These are phyloP conservation scores for Oryctes rhinoceros DNA, from an alignment of 1,140 invertebrate species.

Conservation along the genomic window DNA sequence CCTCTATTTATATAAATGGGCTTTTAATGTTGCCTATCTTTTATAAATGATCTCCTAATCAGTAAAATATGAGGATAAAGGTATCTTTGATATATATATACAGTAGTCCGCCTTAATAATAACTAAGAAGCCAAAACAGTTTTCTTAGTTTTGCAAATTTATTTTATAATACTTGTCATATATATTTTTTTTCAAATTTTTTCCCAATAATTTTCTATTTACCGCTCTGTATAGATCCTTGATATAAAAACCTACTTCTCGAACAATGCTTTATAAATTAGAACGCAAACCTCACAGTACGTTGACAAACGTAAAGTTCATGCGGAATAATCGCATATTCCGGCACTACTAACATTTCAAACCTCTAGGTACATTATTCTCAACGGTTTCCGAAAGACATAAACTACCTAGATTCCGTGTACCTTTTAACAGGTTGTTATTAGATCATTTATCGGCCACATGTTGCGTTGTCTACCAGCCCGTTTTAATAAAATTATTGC, in stretches of 20 bases:
- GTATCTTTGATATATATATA: background rate
- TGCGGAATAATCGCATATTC: too few relatives aligned
- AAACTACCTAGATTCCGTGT: background rate
- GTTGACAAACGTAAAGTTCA: too few relatives aligned
- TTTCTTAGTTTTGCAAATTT: too few relatives aligned
- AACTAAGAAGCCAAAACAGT: too few relatives aligned
- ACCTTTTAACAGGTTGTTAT: constrained; percentile 35
- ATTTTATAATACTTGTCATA: too few relatives aligned
- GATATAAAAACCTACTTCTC: too few relatives aligned
- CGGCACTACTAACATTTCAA: background rate
- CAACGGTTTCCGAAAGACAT: constrained; percentile 22
- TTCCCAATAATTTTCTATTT: too few relatives aligned
- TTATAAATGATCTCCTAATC: background rate
- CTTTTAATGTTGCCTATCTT: background rate
- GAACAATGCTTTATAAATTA: too few relatives aligned
- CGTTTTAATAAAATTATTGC: constrained; percentile 32
- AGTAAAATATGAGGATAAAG: background rate
- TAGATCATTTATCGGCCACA: constrained; percentile 36
- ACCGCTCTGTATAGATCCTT: too few relatives aligned
- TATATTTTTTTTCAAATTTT: too few relatives aligned
- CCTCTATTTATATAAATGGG: background rate
- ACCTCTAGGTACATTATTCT: background rate
- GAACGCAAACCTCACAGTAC: too few relatives aligned
- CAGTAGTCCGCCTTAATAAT: too few relatives aligned
- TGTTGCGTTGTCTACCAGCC: constrained; percentile 26